Percentiles rank a stretch among this genome's conserved stretches.
phyloP scores from a whole-genome alignment of 1,140 invertebrate genomes.

The Metaphire vulgaris region DNA sequence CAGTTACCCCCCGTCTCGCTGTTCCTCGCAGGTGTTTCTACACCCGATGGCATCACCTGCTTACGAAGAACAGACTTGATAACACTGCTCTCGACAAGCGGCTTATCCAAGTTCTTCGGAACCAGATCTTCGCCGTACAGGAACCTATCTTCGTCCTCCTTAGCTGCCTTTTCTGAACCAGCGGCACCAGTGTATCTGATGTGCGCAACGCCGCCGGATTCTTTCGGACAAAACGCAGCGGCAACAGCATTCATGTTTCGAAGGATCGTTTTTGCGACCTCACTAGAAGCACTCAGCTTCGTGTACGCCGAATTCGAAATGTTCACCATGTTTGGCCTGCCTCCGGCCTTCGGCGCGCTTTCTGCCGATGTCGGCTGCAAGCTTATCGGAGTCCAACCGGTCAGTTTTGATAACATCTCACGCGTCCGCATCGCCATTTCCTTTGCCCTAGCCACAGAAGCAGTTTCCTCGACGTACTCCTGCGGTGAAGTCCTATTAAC shows the following conservation, averaged over 20 bases:
- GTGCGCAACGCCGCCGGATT: not conserved
- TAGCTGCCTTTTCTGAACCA: not conserved
- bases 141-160: not conserved
- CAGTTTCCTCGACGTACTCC: not conserved
- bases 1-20: slow-evolving; percentile 5
- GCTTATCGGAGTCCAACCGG: not conserved
- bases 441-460: not conserved
- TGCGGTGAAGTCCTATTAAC: too few relatives aligned
- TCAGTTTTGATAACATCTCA: not conserved
- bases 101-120: not conserved
- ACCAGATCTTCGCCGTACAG: not conserved
- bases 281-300: not conserved
- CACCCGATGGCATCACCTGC: too few relatives aligned
- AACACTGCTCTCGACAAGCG: not conserved
- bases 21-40: too few relatives aligned
- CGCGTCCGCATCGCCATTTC: not conserved
- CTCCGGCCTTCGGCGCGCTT: not conserved
- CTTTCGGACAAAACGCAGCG: slow-evolving; percentile 4
- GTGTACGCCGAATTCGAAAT: not conserved
- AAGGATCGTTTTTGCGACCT: not conserved
- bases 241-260: not conserved
- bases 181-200: not conserved
- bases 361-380: not conserved
- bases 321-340: not conserved
- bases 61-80: not conserved